Evolutionary conservation across 2,888 invertebrate genomes (phyloP).

Genomic region (Plemyria rubiginata): DNA sequence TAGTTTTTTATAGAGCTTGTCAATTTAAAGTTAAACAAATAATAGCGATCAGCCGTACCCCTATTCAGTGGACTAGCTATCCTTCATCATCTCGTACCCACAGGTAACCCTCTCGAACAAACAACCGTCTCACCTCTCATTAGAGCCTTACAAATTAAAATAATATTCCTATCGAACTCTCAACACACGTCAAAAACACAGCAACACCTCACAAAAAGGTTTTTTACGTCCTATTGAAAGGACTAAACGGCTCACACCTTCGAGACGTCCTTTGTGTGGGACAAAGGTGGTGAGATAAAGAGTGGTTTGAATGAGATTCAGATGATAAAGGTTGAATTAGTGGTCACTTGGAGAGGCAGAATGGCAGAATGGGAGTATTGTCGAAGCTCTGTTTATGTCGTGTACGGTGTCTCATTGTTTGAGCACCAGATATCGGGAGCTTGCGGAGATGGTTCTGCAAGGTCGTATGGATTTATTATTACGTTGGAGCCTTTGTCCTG

Average conservation of each 20-base stretch:
- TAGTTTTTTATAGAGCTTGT: background rate
- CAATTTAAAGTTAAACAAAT: background rate
- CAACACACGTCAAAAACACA: constrained; percentile 46
- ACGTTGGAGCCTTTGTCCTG: too few species aligned
- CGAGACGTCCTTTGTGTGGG: constrained; percentile 54
- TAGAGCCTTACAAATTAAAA: constrained; percentile 42
- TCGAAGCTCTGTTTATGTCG: constrained; percentile 27
- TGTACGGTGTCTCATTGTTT: constrained; percentile 21
- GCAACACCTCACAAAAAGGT: constrained; percentile 48
- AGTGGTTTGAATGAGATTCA: constrained; percentile 42
- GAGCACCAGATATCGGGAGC: constrained; percentile 3
- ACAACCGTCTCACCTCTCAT: constrained; percentile 33
- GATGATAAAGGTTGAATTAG: constrained; percentile 44
- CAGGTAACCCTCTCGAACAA: constrained; percentile 24
- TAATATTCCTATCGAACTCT: constrained; percentile 36
- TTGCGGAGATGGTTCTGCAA: constrained; percentile 14
- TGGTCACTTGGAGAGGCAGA: constrained; percentile 35
- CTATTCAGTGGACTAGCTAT: constrained; percentile 1
- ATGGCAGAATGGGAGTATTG: constrained; percentile 23
- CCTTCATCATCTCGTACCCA: constrained; percentile 6
- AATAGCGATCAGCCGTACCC: constrained; percentile 1
- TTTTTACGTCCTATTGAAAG: constrained; percentile 36
- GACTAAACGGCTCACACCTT: constrained; percentile 57
- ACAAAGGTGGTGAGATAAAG: constrained; percentile 57
- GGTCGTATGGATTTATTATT: constrained; percentile 6